A percentile compares a stretch with the other conserved stretches of the same genome.
These are phyloP conservation scores for Sebastolobus alascanus DNA, from an alignment of 2,797 vertebrate genomes.

Conservation along the genomic window DNA sequence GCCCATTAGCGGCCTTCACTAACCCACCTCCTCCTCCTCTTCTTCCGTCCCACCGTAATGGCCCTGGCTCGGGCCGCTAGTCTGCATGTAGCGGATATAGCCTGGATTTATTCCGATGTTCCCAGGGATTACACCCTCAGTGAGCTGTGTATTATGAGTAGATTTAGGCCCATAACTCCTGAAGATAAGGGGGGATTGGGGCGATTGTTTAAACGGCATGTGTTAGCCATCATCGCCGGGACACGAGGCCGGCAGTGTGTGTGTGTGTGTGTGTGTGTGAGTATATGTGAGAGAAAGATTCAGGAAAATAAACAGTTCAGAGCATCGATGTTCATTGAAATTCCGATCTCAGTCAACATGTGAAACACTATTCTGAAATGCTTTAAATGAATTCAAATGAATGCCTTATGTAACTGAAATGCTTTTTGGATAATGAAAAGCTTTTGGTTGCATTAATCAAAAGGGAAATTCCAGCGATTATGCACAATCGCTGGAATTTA, in stretches of 20 bases:
- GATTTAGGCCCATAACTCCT: slow-evolving; percentile 83
- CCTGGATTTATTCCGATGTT: slow-evolving; percentile 81
- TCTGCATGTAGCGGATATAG: slow-evolving; percentile 77
- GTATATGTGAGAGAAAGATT: slow-evolving; percentile 33
- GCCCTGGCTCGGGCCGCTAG: slow-evolving; percentile 65
- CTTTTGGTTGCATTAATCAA: slow-evolving; percentile 71
- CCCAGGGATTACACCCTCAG: slow-evolving; percentile 79
- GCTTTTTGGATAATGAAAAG: slow-evolving; percentile 71
- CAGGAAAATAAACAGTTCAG: slow-evolving; percentile 49
- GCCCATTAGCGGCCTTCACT: slow-evolving; percentile 71
- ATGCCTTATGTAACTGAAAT: slow-evolving; percentile 68
- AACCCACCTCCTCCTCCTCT: slow-evolving; percentile 46
- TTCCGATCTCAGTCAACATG: slow-evolving; percentile 57
- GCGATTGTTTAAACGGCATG: slow-evolving; percentile 81
- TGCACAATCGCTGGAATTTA: slow-evolving; percentile 60
- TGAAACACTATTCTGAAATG: slow-evolving; percentile 48
- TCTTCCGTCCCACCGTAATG: slow-evolving; percentile 70
- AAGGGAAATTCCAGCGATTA: slow-evolving; percentile 66
- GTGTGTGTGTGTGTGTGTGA: slow-evolving; percentile 28
- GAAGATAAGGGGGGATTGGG: slow-evolving; percentile 79
- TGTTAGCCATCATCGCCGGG: slow-evolving; percentile 62
- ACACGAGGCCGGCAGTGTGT: slow-evolving; percentile 19
- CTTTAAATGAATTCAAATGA: slow-evolving; percentile 69
- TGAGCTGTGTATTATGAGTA: slow-evolving; percentile 83
- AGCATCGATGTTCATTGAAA: slow-evolving; percentile 64